Evolutionary conservation across 2,113 vertebrate genomes (phyloP), one percentile per base, ranked within the genome.

Genomic region (Columbina picui): DNA sequence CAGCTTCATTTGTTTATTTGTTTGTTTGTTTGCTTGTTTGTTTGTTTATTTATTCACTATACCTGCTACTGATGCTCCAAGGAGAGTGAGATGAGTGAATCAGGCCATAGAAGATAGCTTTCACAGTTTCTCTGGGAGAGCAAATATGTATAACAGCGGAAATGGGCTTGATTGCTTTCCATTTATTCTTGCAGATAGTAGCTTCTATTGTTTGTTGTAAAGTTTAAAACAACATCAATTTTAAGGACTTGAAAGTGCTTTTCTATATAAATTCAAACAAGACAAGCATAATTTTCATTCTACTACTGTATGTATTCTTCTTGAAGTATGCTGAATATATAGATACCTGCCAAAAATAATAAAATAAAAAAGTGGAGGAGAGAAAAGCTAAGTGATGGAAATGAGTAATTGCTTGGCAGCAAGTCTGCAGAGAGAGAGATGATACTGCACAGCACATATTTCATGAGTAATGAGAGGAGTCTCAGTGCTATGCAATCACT

Each of bases 401-500:
- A 98, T 97, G 95, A 98, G 91, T 98, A 98, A 98, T 97, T 98
- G 92, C 97, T 98, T 98, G 96, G 94, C 93, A 97, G 95, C 9
- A 76, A 95, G 96, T 98, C 96, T 97, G 83, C 88, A 73, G 95
- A 96, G 97, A 98, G 86, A 94, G 82, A 96, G 63, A 96, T 98
- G 96, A 97, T 93, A 96, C 95, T 68, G 45, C 84, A 81, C 36
- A 64, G 95, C 94, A 97, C 82, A 95, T 98, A 98, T 97, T 98
- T 98, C 97, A 97, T 98, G 97, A 98, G 98, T 98, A 98, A 98
- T 98, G 98, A 98, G 97, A 96, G 86, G 88, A 96, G 80, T 90
- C 89, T 97, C 96, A 89, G 95, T 94, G 84, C 96, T 97, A 83
- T 97, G 96, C 96, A 98, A 96, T 98, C 98, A 97, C 94, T 98